Evolutionary conservation across 2,113 vertebrate species (phyloP).

Genomic region (Glaucidium brasilianum): DNA sequence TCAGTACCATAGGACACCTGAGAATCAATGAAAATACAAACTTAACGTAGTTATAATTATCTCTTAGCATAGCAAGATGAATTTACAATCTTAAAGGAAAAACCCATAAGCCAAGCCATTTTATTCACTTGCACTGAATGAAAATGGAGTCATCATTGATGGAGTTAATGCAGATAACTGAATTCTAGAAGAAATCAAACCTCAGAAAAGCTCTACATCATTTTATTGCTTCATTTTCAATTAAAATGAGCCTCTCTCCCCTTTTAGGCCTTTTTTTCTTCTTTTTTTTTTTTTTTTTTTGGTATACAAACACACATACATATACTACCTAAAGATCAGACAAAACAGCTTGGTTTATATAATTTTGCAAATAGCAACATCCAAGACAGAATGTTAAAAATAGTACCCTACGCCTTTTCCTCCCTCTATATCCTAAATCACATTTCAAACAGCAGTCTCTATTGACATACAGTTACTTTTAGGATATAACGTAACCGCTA

Average conservation of each 20-base stretch:
- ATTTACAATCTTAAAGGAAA: neutral
- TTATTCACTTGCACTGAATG: neutral
- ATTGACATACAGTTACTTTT: neutral
- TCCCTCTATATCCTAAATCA: neutral
- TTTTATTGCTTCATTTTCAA: neutral
- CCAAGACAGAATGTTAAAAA: neutral
- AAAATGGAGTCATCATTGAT: neutral
- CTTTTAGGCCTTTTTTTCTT: neutral
- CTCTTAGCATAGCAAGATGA: neutral
- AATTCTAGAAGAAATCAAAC: neutral
- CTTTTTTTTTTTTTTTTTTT: neutral
- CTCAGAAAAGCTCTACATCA: neutral
- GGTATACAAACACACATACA: neutral
- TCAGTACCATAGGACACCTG: neutral
- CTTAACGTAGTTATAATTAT: neutral
- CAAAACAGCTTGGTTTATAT: neutral
- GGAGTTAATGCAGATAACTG: neutral
- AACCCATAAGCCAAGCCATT: neutral
- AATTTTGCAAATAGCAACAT: slow-evolving; percentile 8
- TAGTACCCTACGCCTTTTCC: neutral
- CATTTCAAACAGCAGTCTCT: neutral
- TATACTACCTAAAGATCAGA: neutral
- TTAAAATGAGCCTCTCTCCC: neutral
- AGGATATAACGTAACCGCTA: neutral
- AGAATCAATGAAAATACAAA: neutral